phyloP scores from a whole-genome alignment of 2,797 vertebrate genomes.

The Balearica regulorum region DNA sequence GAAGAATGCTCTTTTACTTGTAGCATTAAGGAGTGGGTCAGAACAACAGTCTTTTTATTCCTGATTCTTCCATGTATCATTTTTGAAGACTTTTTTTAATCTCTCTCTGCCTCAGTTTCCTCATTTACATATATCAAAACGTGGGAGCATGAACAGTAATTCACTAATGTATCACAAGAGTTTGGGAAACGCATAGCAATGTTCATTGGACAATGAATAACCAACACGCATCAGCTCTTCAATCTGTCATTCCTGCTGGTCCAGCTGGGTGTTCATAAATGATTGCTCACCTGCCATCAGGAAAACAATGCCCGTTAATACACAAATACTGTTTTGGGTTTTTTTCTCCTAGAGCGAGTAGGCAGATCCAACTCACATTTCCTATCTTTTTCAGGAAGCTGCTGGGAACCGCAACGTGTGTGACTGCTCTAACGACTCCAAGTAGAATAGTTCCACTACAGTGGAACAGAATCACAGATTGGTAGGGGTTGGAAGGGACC shows the following conservation, averaged over 20 bases:
- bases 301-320: background rate
- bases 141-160: background rate
- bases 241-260: background rate
- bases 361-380: background rate
- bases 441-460: background rate
- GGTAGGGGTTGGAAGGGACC: too few species aligned
- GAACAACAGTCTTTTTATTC: background rate
- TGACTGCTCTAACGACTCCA: background rate
- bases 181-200: background rate
- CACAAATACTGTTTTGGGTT: accelerated
- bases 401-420: background rate
- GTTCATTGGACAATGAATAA: background rate
- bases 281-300: background rate
- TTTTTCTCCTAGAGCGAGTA: background rate
- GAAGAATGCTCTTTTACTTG: background rate
- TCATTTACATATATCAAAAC: background rate
- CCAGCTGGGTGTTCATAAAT: background rate
- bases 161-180: background rate
- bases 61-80: background rate
- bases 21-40: background rate
- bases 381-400: background rate
- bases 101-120: background rate
- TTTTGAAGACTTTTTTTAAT: background rate
- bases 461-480: background rate
- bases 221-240: background rate